phyloP scores from a whole-genome alignment of 2,113 vertebrate species.

The Toxotes chatareus region DNA sequence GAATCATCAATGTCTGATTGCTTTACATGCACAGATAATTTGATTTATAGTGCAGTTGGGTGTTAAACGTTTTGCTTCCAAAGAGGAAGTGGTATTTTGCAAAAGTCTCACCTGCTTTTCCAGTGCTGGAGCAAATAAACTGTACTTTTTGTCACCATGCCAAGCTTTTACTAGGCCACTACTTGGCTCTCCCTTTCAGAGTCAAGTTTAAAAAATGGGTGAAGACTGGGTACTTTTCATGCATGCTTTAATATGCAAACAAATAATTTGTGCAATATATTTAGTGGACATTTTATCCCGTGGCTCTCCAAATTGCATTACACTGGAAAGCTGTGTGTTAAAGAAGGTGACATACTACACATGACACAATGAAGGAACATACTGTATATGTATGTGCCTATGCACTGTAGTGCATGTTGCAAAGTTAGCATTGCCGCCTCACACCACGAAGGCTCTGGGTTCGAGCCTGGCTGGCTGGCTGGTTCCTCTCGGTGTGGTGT shows the following conservation, averaged over 20 bases:
- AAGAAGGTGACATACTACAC: background rate
- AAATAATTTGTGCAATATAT: slow-evolving; percentile 47
- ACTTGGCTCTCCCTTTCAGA: slow-evolving; percentile 48
- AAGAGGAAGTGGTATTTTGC: slow-evolving; percentile 57
- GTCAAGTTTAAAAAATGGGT: slow-evolving; percentile 44
- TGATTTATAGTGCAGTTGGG: slow-evolving; percentile 28
- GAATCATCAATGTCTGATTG: slow-evolving; percentile 2
- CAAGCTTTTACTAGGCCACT: slow-evolving; percentile 55
- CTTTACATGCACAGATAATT: slow-evolving; percentile 22
- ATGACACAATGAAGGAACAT: background rate
- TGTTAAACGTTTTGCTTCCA: slow-evolving; percentile 27
- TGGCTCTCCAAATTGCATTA: slow-evolving; percentile 11
- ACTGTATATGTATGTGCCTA: background rate
- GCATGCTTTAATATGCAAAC: slow-evolving; percentile 56
- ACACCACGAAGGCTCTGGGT: too few species aligned
- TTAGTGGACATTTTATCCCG: slow-evolving; percentile 22
- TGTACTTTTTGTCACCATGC: slow-evolving; percentile 49
- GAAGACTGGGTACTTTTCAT: slow-evolving; percentile 59
- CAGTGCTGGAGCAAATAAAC: slow-evolving; percentile 67
- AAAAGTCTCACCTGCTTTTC: slow-evolving; percentile 63
- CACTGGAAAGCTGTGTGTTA: background rate
- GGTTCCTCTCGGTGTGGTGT: too few species aligned
- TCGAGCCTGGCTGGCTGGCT: too few species aligned
- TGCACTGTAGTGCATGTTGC: background rate
- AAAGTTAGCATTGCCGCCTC: too few species aligned